phyloP scores from a whole-genome alignment of 2,797 vertebrate species.

The Enteromius mattozi region DNA sequence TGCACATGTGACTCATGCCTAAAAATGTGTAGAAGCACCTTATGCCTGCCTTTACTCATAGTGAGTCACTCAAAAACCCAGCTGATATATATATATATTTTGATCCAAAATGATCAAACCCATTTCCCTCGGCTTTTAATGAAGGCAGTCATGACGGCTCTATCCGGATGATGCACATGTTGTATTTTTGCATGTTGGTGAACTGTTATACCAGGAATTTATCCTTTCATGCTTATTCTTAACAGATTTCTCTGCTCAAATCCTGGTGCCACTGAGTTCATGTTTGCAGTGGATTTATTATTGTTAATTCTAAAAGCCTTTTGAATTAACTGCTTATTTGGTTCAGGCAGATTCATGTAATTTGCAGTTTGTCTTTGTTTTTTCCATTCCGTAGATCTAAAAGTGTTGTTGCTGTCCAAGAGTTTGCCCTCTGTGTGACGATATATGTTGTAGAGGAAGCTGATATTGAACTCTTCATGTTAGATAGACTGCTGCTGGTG shows the following conservation, averaged over 20 bases:
- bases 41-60: neutral
- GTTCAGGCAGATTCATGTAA: neutral
- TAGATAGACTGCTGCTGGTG: neutral
- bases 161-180: neutral
- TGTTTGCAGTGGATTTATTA: neutral
- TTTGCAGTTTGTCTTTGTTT: neutral
- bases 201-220: constrained; percentile 11
- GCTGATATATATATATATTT: neutral
- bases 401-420: neutral
- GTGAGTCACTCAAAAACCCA: neutral
- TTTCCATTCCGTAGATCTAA: neutral
- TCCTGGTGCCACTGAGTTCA: neutral
- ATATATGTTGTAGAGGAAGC: neutral
- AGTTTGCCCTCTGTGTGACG: neutral
- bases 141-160: neutral
- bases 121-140: neutral
- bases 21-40: neutral
- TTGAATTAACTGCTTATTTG: neutral
- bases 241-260: constrained; percentile 12
- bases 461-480: neutral
- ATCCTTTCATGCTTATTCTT: constrained; percentile 1
- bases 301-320: neutral
- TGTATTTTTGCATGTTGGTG: constrained; percentile 3
- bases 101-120: neutral
- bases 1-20: neutral